phyloP scores from a whole-genome alignment of 2,888 invertebrate species.

The Eilema sororculum region DNA sequence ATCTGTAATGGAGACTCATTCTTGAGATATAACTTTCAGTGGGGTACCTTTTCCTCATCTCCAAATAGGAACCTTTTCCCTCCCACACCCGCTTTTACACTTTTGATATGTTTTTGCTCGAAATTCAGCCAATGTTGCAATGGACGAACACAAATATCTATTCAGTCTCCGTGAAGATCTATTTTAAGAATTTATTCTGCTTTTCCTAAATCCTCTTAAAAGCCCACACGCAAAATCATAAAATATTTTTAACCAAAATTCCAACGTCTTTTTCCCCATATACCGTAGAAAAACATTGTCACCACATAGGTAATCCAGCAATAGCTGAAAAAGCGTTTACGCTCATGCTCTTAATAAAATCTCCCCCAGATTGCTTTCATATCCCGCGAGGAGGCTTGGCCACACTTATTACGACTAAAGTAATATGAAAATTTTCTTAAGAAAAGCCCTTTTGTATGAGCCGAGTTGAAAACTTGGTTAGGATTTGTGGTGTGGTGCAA shows the following conservation, averaged over 20 bases:
- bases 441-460: conserved; percentile 69
- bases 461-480: conserved; percentile 58
- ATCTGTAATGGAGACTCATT: too few relatives aligned
- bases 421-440: conserved; percentile 73
- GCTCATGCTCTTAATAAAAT: conserved; percentile 47
- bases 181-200: background rate
- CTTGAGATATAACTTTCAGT: too few relatives aligned
- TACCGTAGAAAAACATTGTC: conserved; percentile 13
- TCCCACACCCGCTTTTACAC: too few relatives aligned
- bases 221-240: background rate
- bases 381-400: conserved; percentile 41
- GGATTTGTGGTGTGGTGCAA: conserved; percentile 40
- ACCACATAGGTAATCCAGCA: conserved; percentile 26
- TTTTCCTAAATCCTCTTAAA: background rate
- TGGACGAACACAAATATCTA: too few relatives aligned
- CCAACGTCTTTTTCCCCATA: background rate
- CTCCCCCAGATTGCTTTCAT: conserved; percentile 47
- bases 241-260: background rate
- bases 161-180: background rate
- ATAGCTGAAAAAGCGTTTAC: conserved; percentile 36
- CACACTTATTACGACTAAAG: conserved; percentile 65
- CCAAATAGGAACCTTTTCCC: too few relatives aligned
- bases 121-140: too few relatives aligned
- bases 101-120: too few relatives aligned
- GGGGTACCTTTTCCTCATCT: too few relatives aligned